phyloP scores from a whole-genome alignment of 2,888 invertebrate species.

The Chrysina gloriosa region DNA sequence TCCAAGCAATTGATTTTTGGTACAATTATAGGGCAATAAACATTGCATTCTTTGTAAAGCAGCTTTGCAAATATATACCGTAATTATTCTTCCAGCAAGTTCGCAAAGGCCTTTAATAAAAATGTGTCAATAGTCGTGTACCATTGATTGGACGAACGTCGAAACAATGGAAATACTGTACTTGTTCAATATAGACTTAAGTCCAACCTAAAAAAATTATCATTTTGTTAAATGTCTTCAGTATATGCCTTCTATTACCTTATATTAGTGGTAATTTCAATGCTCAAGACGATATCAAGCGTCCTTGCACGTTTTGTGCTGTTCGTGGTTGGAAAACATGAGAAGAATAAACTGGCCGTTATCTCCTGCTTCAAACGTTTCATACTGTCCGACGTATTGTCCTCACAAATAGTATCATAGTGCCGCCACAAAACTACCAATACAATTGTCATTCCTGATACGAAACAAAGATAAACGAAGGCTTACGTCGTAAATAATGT shows the following conservation, averaged over 20 bases:
- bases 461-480: constrained; percentile 42
- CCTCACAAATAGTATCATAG: constrained; percentile 22
- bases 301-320: constrained; percentile 49
- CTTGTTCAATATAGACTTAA: background rate
- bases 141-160: no score
- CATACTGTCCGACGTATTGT: constrained; percentile 38
- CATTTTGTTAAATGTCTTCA: constrained; percentile 1
- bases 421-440: constrained; percentile 37
- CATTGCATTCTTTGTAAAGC: no score
- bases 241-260: constrained; percentile 31
- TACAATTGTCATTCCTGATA: constrained; percentile 50
- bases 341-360: constrained; percentile 46
- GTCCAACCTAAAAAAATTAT: background rate
- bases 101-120: no score
- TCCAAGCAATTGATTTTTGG: no score
- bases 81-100: no score
- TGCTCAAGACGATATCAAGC: constrained; percentile 39
- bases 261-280: constrained; percentile 40
- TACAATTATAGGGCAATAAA: no score
- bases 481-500: constrained; percentile 38
- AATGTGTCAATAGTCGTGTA: no score
- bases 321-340: constrained; percentile 49
- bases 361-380: constrained; percentile 41
- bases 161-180: background rate
- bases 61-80: no score